phyloP scores from a whole-genome alignment of 2,888 invertebrate species.

The Chironomus riparius region DNA sequence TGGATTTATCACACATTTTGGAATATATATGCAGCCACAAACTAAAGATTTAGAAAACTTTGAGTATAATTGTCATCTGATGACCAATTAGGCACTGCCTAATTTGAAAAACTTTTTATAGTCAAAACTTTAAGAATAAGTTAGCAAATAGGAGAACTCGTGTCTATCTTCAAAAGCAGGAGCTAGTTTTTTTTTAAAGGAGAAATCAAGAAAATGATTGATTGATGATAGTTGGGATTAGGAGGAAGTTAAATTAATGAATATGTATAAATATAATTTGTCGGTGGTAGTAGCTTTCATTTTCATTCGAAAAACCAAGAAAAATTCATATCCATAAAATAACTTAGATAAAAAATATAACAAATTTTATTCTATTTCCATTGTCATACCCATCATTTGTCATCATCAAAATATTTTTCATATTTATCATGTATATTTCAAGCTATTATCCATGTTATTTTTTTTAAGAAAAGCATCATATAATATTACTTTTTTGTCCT shows the following conservation, averaged over 20 bases:
- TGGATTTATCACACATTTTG: too few relatives aligned
- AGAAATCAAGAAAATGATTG: not conserved
- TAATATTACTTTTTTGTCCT: not conserved
- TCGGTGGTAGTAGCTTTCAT: not conserved
- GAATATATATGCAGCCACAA: too few relatives aligned
- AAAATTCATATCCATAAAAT: not conserved
- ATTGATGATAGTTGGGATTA: not conserved
- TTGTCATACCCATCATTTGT: not conserved
- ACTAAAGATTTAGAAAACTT: too few relatives aligned
- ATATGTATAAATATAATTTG: not conserved
- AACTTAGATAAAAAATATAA: not conserved
- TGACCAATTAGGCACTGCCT: too few relatives aligned
- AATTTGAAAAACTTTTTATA: too few relatives aligned
- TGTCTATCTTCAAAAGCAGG: too few relatives aligned
- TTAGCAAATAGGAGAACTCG: too few relatives aligned
- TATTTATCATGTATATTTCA: not conserved
- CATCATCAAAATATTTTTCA: not conserved
- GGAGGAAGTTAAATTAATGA: not conserved
- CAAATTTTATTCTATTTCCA: not conserved
- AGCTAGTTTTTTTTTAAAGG: not conserved
- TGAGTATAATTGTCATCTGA: too few relatives aligned
- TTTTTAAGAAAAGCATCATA: not conserved
- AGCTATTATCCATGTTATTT: not conserved
- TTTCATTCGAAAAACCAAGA: not conserved
- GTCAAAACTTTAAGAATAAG: too few relatives aligned